phyloP scores from a whole-genome alignment of 2,797 vertebrate genomes.

The Apodemus agrarius region DNA sequence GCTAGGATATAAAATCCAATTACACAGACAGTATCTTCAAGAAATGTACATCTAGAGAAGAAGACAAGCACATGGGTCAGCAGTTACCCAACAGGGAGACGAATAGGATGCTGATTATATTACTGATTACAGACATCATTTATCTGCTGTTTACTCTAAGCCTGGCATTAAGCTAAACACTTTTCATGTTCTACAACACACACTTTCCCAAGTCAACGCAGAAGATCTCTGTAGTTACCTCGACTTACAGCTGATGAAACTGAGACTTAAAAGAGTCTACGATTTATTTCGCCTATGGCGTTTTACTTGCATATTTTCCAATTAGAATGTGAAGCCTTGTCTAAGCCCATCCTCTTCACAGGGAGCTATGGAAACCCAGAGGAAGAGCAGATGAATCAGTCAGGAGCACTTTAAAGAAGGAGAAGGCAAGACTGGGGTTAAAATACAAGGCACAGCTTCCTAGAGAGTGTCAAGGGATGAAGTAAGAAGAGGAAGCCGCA shows the following conservation, averaged over 20 bases:
- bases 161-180: constrained; percentile 51
- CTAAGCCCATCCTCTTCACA: neutral
- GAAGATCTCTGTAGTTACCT: constrained; percentile 3
- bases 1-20: constrained; percentile 78
- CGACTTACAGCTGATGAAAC: neutral
- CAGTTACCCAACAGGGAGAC: constrained; percentile 61
- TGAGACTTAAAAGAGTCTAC: neutral
- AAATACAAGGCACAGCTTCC: neutral
- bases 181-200: constrained; percentile 47
- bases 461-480: neutral
- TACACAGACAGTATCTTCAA: constrained; percentile 75
- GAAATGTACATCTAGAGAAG: constrained; percentile 71
- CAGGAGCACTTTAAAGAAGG: neutral
- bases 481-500: neutral
- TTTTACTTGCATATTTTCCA: neutral
- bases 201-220: constrained; percentile 12
- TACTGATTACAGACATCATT: constrained; percentile 49
- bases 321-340: neutral
- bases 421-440: constrained; percentile 18
- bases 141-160: constrained; percentile 57
- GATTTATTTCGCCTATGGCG: neutral
- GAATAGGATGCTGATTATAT: constrained; percentile 19
- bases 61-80: constrained; percentile 65
- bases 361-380: neutral
- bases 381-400: neutral